Base-by-base conservation (phyloP, 2,113 vertebrate species). In the Coryphaenoides rupestris region DNA sequence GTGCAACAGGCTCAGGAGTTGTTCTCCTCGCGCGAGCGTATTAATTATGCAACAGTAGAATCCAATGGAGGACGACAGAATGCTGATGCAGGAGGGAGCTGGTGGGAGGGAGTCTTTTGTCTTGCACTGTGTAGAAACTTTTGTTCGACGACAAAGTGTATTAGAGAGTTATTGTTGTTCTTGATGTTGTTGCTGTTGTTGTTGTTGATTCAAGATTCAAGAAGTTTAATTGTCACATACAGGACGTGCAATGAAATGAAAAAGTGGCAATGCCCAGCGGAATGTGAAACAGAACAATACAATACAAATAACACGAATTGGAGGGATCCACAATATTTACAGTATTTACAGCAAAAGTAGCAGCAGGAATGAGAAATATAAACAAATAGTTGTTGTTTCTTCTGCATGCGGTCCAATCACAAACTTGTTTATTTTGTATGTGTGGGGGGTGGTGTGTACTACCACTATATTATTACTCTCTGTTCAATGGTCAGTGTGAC, bases 381-480 rank as follows among this genome's bases (percentile, higher is more conserved):
- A n/a, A n/a, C n/a, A n/a, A n/a, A n/a, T n/a, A n/a, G n/a, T n/a
- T n/a, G n/a, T n/a, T n/a, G 17, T 21, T 21, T 15, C 49, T 40
- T 60, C 15, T 24, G 10, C 22, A 9, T 56, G n/a, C 21, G 6
- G 7, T 40, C 33, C 33, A 5, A 9, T 40, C 9, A 40, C 33
- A 40, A 40, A 40, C 33, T 9, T 40, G n/a, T n/a, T n/a, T n/a
- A n/a, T n/a, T n/a, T n/a, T n/a, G n/a, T n/a, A n/a, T n/a, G n/a
- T n/a, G n/a, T n/a, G n/a, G n/a, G n/a, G 19, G 12, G 76, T 67
- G 68, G 69, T 73, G 66, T 64, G 73, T 71, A n/a, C 77, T 79
- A 74, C 88, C 84, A 86, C 78, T 85, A 84, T 74, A 79, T 76
- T 84, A 73, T 80, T 77, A 84, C 74, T 89, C n/a, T n/a, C 75